These are phyloP conservation scores for Montipora foliosa DNA, from an alignment of 64 coral and sea anemone genomes.

Conservation along the genomic window DNA sequence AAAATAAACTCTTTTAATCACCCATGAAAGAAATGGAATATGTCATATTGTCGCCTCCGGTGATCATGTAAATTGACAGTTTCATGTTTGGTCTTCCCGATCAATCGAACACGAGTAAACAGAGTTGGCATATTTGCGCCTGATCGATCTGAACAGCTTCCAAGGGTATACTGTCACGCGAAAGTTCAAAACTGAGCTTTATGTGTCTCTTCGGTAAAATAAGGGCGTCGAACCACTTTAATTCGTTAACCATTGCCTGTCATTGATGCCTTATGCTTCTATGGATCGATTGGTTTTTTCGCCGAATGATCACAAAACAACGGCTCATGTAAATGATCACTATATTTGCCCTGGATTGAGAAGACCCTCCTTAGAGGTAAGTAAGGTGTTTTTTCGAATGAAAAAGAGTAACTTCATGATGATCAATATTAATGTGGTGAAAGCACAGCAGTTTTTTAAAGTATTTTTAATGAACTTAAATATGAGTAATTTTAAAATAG, in stretches of 20 bases:
- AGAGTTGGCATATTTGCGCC: no score
- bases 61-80: neutral
- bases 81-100: no score
- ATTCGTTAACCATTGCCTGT: neutral
- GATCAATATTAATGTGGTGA: no score
- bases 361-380: slow-evolving; percentile 1
- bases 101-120: no score
- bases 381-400: neutral
- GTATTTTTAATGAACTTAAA: no score
- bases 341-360: neutral
- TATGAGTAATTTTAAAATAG: no score
- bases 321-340: neutral
- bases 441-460: no score
- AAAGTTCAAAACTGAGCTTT: no score
- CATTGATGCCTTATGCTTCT: neutral
- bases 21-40: neutral
- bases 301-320: neutral
- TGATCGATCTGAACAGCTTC: no score
- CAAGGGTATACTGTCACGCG: no score
- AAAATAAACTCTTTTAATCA: neutral
- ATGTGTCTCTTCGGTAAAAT: neutral
- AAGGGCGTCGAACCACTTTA: neutral
- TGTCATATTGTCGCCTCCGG: neutral
- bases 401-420: neutral
- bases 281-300: neutral